Conservation (phyloP, 92 coral and sea anemone species). For the Epizoanthus scotinus region DNA sequence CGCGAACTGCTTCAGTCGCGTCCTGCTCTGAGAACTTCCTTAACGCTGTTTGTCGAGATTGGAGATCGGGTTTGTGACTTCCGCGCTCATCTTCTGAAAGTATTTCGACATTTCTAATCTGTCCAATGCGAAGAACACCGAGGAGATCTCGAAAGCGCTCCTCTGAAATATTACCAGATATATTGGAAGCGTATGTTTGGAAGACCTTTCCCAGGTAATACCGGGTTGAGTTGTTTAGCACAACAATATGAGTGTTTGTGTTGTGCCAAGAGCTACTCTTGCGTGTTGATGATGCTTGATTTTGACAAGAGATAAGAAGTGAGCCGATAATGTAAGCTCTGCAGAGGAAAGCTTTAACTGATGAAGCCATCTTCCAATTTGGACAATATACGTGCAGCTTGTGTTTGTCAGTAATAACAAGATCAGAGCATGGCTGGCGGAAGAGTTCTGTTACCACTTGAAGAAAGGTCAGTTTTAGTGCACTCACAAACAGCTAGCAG, state of each 20-base stretch:
- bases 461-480: not conserved
- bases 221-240: conserved; percentile 43
- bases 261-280: not conserved
- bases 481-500: not conserved
- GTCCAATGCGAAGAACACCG: conserved; percentile 43
- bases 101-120: conserved; percentile 23
- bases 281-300: not conserved
- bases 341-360: conserved; percentile 17
- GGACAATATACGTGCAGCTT: not conserved
- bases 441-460: not conserved
- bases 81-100: conserved; percentile 1
- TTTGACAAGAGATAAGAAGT: conserved; percentile 16
- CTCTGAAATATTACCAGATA: conserved; percentile 43
- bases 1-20: not conserved
- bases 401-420: not conserved
- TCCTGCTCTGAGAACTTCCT: too few relatives aligned
- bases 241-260: conserved; percentile 26
- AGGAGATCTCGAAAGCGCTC: conserved; percentile 50
- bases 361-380: conserved; percentile 37
- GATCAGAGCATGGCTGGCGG: not conserved
- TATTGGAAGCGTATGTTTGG: conserved; percentile 50
- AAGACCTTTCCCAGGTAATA: conserved; percentile 51
- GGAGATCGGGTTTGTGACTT: not conserved
- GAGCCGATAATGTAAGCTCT: conserved; percentile 6
- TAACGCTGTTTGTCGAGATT: conserved; percentile 1